Conservation (phyloP, 92 coral and sea anemone genomes). For the Epizoanthus scotinus region DNA sequence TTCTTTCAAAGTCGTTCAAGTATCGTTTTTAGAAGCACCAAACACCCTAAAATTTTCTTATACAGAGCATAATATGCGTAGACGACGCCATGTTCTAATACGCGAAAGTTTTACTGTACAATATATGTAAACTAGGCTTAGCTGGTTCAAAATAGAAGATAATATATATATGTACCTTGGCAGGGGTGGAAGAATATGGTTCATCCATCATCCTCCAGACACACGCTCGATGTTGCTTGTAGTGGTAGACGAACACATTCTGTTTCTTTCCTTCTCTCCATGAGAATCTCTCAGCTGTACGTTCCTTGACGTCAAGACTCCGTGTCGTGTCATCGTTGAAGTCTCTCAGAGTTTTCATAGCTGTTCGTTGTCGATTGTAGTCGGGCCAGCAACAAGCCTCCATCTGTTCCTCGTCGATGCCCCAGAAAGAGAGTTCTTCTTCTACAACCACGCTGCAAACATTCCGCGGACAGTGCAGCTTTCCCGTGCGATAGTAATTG, state of each 20-base stretch:
- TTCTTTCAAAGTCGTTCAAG: no score
- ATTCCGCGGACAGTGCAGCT: conserved; percentile 79
- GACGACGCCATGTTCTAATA: no score
- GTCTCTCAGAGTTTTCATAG: conserved; percentile 63
- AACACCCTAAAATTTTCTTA: no score
- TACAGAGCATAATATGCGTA: no score
- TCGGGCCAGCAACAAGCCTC: conserved; percentile 89
- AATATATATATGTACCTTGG: conserved; percentile 55
- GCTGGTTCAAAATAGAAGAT: no score
- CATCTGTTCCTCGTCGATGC: conserved; percentile 79
- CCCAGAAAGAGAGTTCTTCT: conserved; percentile 83
- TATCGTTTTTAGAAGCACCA: no score
- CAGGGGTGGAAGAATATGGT: conserved; percentile 67
- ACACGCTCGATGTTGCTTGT: conserved; percentile 47
- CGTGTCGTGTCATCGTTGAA: conserved; percentile 51
- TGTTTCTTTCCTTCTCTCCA: conserved; percentile 42
- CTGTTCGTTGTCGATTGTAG: conserved; percentile 74
- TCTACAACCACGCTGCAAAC: conserved; percentile 78
- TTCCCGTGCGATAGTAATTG: conserved; percentile 82
- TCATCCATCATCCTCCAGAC: conserved; percentile 74
- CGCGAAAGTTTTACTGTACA: no score
- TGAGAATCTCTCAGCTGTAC: conserved; percentile 8
- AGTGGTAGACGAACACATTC: conserved; percentile 27
- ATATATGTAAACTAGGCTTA: no score
- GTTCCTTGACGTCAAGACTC: conserved; percentile 42